phyloP scores from a whole-genome alignment of 2,113 vertebrate species.

The Poicephalus meyeri region DNA sequence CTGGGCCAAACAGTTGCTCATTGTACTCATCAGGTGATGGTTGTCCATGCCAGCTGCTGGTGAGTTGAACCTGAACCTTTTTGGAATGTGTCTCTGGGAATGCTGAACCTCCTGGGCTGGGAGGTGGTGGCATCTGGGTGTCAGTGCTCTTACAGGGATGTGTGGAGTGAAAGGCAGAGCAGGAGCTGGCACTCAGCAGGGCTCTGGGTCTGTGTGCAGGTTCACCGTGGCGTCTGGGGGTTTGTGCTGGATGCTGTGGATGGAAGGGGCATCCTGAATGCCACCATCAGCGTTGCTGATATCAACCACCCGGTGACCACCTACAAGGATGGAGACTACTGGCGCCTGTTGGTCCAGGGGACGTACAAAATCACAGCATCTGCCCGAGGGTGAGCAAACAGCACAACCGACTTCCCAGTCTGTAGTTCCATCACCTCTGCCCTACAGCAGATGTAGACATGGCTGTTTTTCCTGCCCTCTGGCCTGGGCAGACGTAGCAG shows the following conservation, averaged over 20 bases:
- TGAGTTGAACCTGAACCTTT: not conserved
- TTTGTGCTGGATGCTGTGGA: conserved; percentile 88
- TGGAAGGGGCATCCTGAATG: conserved; percentile 87
- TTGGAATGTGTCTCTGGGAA: not conserved
- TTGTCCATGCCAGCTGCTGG: not conserved
- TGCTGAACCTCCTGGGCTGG: not conserved
- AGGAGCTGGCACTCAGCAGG: not conserved
- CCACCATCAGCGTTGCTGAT: conserved; percentile 85
- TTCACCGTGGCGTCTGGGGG: conserved; percentile 88
- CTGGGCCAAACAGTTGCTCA: conserved; percentile 20
- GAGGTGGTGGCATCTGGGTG: not conserved
- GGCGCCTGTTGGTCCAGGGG: conserved; percentile 90
- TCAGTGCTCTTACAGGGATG: accelerated
- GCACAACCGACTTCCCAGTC: not conserved
- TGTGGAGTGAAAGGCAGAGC: not conserved
- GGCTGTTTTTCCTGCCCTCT: not conserved
- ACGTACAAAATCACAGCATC: conserved; percentile 87
- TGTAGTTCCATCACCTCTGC: not conserved
- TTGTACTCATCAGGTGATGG: conserved; percentile 14
- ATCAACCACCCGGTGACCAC: conserved; percentile 87
- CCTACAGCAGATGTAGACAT: not conserved
- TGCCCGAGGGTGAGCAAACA: conserved; percentile 82
- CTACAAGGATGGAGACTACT: conserved; percentile 90
- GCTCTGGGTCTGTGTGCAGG: conserved; percentile 70
- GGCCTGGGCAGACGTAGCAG: not conserved